Base-by-base conservation (phyloP, 1,140 invertebrate genomes). In the Spodoptera litura region DNA sequence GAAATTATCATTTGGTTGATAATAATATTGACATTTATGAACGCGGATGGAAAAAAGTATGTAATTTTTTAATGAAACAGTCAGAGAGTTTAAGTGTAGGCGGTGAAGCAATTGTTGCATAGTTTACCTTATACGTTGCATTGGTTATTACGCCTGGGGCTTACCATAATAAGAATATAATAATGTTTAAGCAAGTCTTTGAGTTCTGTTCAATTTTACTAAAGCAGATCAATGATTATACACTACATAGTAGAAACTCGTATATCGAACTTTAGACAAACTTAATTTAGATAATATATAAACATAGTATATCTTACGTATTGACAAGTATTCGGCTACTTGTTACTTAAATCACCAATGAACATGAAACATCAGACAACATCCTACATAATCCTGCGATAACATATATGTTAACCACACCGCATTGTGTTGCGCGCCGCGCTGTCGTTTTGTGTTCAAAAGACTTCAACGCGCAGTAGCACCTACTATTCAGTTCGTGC, bases 401-500 rank as follows among this genome's bases (percentile, higher is more conserved):
- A 31, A 76, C 59, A 64, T 35, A 6, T 15, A 64, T 31, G 53
- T 58, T 12, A 51, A 11, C 49, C 13, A 20, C n/a, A 44, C 15
- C 20, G 59, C 73, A 68, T 44, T 66, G 49, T 77, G 61, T 76
- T 35, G 58, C 27, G 35, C 27, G 59, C 20, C 9, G 11, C 20
- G 20, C 20, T 64, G 58, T 75, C 25, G 44, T 49, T 58, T 49
- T 58, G 9, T 35, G 61, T 77, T 66, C 27, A 77, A 77, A 77
- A 77, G 74, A 77, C 25, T 66, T 77, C 74, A 77, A 77, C 74
- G 74, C 74, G 74, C 73, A 55, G 74, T 49, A 58, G 62, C 59
- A 77, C 73, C 71, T 75, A 75, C 71, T 75, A 75, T 75, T 75
- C 59, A 75, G 64, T 59, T 75, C 73, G 73, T 77, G 74, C 53